phyloP scores from a whole-genome alignment of 2,113 vertebrate species.

The Xyrauchen texanus region DNA sequence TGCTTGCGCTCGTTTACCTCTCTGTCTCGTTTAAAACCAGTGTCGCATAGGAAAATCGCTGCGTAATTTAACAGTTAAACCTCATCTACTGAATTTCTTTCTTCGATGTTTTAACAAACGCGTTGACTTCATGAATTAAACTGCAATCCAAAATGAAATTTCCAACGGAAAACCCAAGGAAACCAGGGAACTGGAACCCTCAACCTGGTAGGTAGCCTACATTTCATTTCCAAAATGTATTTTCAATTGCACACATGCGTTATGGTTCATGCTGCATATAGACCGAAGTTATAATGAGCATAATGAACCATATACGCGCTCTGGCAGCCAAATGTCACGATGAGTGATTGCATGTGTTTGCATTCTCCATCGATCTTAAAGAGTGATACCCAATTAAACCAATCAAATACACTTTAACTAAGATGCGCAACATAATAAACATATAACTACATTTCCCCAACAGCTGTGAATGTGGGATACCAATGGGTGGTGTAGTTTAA shows the following conservation, averaged over 20 bases:
- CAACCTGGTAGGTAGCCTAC: constrained; percentile 82
- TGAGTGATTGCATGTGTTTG: neutral
- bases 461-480: neutral
- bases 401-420: neutral
- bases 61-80: neutral
- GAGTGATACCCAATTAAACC: neutral
- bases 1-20: constrained; percentile 47
- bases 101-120: neutral
- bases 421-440: constrained; percentile 9
- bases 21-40: constrained; percentile 58
- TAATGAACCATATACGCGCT: neutral
- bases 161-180: constrained; percentile 93
- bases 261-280: neutral
- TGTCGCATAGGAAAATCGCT: constrained; percentile 14
- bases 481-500: neutral
- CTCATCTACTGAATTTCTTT: too few relatives aligned
- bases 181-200: constrained; percentile 91
- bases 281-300: constrained; percentile 21
- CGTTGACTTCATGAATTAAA: neutral
- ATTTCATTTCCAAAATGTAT: constrained; percentile 44
- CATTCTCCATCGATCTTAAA: neutral
- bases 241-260: neutral
- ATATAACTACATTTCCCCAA: neutral
- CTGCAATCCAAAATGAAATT: constrained; percentile 91
- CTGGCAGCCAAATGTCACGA: neutral